These are phyloP conservation scores for Enteromius viviparus DNA, from an alignment of 2,797 vertebrate species.

Conservation along the genomic window DNA sequence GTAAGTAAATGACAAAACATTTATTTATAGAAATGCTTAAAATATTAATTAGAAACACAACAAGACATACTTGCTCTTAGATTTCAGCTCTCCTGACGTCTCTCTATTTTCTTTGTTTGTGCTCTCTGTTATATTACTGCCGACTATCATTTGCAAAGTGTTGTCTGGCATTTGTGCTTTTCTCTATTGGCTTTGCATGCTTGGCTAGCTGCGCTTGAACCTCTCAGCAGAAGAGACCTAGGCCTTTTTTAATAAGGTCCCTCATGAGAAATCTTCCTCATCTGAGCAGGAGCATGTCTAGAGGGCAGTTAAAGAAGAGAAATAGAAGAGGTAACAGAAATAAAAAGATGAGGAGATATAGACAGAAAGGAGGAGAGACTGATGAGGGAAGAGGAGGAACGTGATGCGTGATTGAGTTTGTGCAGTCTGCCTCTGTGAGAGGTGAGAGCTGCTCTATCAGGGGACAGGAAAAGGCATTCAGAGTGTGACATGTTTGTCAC, in stretches of 20 bases:
- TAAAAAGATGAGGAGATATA: slow-evolving; percentile 33
- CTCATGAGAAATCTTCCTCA: slow-evolving; percentile 55
- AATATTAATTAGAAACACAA: neutral
- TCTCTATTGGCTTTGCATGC: slow-evolving; percentile 55
- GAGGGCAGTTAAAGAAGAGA: slow-evolving; percentile 49
- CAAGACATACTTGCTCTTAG: neutral
- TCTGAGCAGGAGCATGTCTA: slow-evolving; percentile 45
- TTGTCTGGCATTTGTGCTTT: slow-evolving; percentile 49
- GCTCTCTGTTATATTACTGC: slow-evolving; percentile 35
- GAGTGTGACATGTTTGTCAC: slow-evolving; percentile 83
- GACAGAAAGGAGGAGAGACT: slow-evolving; percentile 22
- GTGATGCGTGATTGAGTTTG: slow-evolving; percentile 79
- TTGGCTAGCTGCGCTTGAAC: slow-evolving; percentile 49
- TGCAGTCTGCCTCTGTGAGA: slow-evolving; percentile 74
- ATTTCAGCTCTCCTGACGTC: slow-evolving; percentile 14
- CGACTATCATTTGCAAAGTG: slow-evolving; percentile 51
- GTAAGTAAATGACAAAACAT: neutral
- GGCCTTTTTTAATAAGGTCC: slow-evolving; percentile 53
- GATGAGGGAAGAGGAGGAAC: slow-evolving; percentile 72
- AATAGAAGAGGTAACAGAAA: slow-evolving; percentile 45
- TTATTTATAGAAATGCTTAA: neutral
- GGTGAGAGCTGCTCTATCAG: slow-evolving; percentile 82
- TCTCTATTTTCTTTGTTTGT: slow-evolving; percentile 45
- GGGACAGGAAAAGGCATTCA: slow-evolving; percentile 80
- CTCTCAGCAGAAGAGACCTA: slow-evolving; percentile 40